Conservation (phyloP, 2,113 vertebrate genomes). For the Vidua chalybeata region DNA sequence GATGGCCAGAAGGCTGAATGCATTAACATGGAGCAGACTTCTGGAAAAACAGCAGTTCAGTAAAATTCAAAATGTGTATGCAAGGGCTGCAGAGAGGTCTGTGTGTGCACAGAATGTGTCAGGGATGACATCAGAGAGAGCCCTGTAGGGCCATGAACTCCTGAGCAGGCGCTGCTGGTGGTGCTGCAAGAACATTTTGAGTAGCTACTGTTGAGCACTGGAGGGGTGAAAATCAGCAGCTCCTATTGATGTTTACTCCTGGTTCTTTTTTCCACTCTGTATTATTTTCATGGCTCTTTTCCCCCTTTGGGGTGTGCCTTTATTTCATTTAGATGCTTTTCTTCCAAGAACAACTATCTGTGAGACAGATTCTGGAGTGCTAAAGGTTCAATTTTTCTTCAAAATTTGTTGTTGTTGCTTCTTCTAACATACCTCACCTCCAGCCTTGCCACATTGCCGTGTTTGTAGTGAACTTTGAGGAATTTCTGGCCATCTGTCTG, state of each 20-base stretch:
- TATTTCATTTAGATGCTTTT: background rate
- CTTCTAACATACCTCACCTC: background rate
- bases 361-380: background rate
- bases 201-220: background rate
- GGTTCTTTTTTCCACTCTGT: background rate
- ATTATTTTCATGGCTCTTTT: background rate
- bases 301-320: background rate
- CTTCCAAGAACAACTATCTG: background rate
- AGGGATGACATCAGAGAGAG: background rate
- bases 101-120: background rate
- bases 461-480: conserved; percentile 13
- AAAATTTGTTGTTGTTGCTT: background rate
- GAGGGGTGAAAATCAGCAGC: background rate
- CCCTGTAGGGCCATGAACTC: background rate
- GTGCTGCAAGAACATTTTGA: background rate
- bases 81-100: background rate
- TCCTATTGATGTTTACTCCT: background rate
- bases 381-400: background rate
- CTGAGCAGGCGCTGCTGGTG: background rate
- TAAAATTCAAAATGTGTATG: background rate
- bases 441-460: background rate
- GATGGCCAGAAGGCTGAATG: background rate
- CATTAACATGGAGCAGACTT: background rate
- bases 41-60: background rate
- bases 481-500: conserved; percentile 28